These are phyloP conservation scores for Dryobates pubescens DNA, from an alignment of 2,797 vertebrate species.

Conservation along the genomic window DNA sequence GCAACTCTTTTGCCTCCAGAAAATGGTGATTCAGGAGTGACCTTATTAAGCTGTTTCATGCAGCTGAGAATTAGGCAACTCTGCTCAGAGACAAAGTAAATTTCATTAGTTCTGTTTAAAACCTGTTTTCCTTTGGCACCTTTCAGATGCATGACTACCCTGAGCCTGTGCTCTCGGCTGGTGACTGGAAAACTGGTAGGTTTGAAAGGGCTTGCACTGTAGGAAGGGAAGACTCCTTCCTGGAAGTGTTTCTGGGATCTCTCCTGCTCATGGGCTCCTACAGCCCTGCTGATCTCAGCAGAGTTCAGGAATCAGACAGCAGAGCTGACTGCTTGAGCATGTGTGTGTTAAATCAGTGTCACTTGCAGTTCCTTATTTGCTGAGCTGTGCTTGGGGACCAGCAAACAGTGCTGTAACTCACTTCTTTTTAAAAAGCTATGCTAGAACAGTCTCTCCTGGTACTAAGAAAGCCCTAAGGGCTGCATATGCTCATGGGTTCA, in stretches of 20 bases:
- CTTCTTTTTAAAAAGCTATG: not conserved
- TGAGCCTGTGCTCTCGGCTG: not conserved
- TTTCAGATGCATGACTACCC: not conserved
- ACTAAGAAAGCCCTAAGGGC: not conserved
- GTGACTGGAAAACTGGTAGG: not conserved
- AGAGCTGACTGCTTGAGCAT: not conserved
- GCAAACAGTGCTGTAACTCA: not conserved
- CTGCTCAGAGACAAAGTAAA: slow-evolving; percentile 28
- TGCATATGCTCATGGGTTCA: not conserved
- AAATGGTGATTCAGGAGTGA: slow-evolving; percentile 29
- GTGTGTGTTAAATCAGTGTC: accelerated
- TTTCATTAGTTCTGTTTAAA: not conserved
- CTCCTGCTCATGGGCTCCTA: not conserved
- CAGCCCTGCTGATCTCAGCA: not conserved
- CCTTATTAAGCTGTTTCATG: slow-evolving; percentile 44
- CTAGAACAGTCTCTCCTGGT: not conserved
- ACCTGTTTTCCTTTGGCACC: not conserved
- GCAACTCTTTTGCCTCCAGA: not conserved
- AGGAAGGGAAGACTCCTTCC: not conserved
- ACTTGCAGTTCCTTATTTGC: not conserved
- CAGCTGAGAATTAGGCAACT: slow-evolving; percentile 26
- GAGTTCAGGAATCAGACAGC: not conserved
- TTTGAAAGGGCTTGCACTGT: not conserved
- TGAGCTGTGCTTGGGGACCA: not conserved
- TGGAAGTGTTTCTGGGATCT: not conserved